Evolutionary conservation across 2,113 vertebrate species (phyloP), one percentile per base, ranked within the genome.

Genomic region (Ariopsis seemanni): DNA sequence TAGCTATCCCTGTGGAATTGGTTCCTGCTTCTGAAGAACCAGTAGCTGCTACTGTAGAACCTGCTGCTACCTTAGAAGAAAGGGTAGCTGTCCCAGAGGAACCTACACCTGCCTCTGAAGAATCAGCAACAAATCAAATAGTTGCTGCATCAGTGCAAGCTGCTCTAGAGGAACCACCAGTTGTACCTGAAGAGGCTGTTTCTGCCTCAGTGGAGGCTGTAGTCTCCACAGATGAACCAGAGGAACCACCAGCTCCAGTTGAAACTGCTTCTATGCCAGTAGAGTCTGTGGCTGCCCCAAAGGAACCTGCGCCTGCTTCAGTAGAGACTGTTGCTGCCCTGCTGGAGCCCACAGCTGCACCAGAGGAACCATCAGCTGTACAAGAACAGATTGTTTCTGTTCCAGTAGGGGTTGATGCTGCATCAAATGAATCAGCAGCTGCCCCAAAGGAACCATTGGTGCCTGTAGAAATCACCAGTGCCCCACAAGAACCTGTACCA

Each of bases 211-310:
- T 86, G n/a, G 71, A 81, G 20, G 22, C 82, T 84, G 53, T 55
- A 74, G 74, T 57, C 78, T 25, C 77, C 81, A 53, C 85, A 27
- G 25, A 80, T 63, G 50, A 85, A 53, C 48, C 63, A 83, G 88
- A 91, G 12, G 80, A 69, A 25, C 72, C 34, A 22, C 78, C 48
- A 27, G 58, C 27, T 34, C n/a, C 10, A 48, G 53, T 3, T 57
- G 71, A 75, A 48, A 6, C 14, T 58, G 71, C 17, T 62, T 22
- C 92, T 88, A 88, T 91, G 52, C 87, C 89, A 65, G 83, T 77
- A 89, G 87, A 91, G 82, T 91, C 90, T 90, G 89, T 91, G 89
- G 84, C 62, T 84, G 91, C 50, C 14, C 22, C 42, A 50, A 53
- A 42, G 53, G 67, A 84, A 18, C 25, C n/a, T 22, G 5, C 88